Evolutionary conservation across 2,888 invertebrate species (phyloP).

Genomic region (Chaetogeoica ovagalla): DNA sequence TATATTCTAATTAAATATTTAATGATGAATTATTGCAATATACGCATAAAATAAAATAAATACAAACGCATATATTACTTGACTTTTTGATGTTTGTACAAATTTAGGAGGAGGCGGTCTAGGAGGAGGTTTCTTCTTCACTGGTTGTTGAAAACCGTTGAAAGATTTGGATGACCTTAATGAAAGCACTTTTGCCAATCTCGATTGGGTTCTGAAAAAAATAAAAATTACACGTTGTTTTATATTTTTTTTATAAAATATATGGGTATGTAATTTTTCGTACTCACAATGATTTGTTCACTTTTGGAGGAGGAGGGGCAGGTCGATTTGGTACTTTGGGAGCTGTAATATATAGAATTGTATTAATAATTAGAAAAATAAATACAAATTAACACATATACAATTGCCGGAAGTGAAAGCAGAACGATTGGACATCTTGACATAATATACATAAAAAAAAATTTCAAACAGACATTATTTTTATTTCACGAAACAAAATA

Average conservation of each 20-base stretch:
- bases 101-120: constrained; percentile 72
- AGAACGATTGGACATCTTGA: constrained; percentile 36
- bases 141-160: constrained; percentile 29
- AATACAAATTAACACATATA: not conserved
- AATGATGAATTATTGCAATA: constrained; percentile 9
- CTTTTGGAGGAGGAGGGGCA: constrained; percentile 55
- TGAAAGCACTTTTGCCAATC: constrained; percentile 24
- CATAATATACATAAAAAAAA: not conserved
- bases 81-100: constrained; percentile 56
- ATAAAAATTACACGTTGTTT: not conserved
- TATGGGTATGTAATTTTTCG: not conserved
- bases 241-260: not conserved
- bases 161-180: constrained; percentile 31
- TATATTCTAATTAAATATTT: not conserved
- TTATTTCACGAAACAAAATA: not conserved
- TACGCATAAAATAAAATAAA: not conserved
- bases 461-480: constrained; percentile 8
- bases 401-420: constrained; percentile 41
- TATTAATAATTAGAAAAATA: not conserved
- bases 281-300: constrained; percentile 50
- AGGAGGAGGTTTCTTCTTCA: constrained; percentile 72
- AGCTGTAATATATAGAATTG: constrained; percentile 32
- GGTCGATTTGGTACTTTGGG: constrained; percentile 54
- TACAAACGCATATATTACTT: constrained; percentile 56
- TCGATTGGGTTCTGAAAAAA: constrained; percentile 30